Evolutionary conservation across 1,140 invertebrate genomes (phyloP), one percentile per base, ranked within the genome.

Genomic region (Papilio machaon): DNA sequence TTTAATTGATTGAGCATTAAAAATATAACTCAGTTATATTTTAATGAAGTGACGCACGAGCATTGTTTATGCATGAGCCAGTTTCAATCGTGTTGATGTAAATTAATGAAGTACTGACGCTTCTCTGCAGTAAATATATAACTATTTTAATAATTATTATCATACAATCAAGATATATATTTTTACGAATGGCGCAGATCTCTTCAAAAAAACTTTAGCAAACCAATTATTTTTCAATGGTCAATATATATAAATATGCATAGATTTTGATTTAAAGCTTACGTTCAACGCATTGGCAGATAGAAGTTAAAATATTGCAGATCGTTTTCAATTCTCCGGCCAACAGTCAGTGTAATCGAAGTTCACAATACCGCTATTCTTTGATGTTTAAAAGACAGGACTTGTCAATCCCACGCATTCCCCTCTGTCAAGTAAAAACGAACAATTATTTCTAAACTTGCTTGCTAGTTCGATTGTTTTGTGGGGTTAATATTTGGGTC

Each of bases 271-370:
- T 67, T 67, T 67, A 13, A 11, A 67, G 64, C 64, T 67, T 67
- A 35, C 64, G 64, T 67, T 67, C 23, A 35, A 67, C 64, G 64
- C 10, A 67, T 67, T 67, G 64, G 11, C 64, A 67, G 64, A 67
- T 67, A 67, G n/a, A 35, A 67, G 23, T 67, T 67, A 67, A 67
- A 67, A 67, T 67, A 67, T 67, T 38, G 23, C 64, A 67, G 30
- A 35, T 67, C 64, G 64, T 67, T 67, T 67, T 67, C 64, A 67
- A 67, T 67, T 67, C 64, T 70, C 64, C 64, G 64, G 64, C 64
- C 64, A 38, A 15, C 64, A 70, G 64, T 70, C 64, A 70, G 11
- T 70, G 64, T 35, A 70, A 70, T 70, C 64, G 30, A 70, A 35
- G 64, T 35, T 70, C 64, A 35, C 64, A 70, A 70, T 35, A 70